These are phyloP conservation scores for Rapana venosa DNA, from an alignment of 2,888 invertebrate genomes.

Conservation along the genomic window DNA sequence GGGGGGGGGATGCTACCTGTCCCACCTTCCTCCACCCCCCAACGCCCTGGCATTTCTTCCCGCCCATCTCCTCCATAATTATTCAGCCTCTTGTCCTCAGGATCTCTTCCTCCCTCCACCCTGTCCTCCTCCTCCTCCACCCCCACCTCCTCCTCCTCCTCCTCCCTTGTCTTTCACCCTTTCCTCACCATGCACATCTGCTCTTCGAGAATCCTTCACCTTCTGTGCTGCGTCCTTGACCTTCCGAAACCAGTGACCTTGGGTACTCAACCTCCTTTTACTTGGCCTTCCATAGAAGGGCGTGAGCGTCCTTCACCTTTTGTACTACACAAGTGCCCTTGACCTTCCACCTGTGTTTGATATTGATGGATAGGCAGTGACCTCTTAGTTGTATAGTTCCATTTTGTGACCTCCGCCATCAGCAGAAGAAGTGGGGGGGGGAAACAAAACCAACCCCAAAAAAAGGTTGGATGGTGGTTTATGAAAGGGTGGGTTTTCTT, in stretches of 20 bases:
- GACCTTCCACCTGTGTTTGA: conserved; percentile 31
- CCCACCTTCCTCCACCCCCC: not conserved
- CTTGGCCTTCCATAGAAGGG: conserved; percentile 26
- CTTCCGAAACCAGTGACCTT: conserved; percentile 29
- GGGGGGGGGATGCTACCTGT: not conserved
- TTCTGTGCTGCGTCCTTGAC: conserved; percentile 12
- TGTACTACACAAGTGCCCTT: conserved; percentile 35
- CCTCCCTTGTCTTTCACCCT: not conserved
- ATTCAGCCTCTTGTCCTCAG: not conserved
- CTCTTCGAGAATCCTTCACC: not conserved
- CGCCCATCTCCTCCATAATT: no score
- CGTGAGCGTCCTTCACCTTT: conserved; percentile 21
- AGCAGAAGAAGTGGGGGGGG: not conserved
- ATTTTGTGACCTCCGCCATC: not conserved
- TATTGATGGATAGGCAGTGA: not conserved
- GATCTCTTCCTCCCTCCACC: not conserved
- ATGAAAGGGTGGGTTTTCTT: not conserved
- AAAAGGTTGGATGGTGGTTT: not conserved
- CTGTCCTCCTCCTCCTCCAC: not conserved
- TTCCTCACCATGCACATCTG: not conserved
- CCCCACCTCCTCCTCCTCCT: not conserved
- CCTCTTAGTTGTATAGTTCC: not conserved
- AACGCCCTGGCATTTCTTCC: not conserved
- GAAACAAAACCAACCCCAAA: no score
- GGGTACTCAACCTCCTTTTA: conserved; percentile 5